Base-by-base conservation (phyloP, 2,113 vertebrate species). In the Sylvilagus bachmani region DNA sequence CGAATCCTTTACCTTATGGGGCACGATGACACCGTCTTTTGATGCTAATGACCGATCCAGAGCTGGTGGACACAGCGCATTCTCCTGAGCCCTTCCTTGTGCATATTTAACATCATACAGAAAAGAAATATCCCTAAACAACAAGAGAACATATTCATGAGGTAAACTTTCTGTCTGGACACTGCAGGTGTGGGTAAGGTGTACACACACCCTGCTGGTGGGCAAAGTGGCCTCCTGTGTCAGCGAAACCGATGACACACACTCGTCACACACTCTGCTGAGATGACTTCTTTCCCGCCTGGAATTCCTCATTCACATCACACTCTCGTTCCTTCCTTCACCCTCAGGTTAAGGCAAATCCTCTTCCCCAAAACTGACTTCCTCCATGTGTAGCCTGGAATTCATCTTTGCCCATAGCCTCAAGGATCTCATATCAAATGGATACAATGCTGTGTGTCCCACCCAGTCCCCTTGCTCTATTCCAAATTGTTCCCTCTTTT, bases 71-170 rank as follows among this genome's bases (percentile, higher is more conserved):
- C 90, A 96, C 62, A 96, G 62, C 0, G 0, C 5, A 31, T 38
- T 38, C 87, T 71, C 70, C n/a, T 51, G 62, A n/a, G 58, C 19
- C 38, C 88, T 77, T 92, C 97, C 97, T 90, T 98, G 97, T 96
- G 97, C 88, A 89, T 75, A 86, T 10, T 73, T 86, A 33, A 98
- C 55, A 53, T 99, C 98, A 97, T 98, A 99, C 22, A 99, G 97
- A 83, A 99, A 99, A 25, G 99, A 99, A 95, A 99, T 98, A 97
- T 99, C 99, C 97, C 99, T 99, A 95, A 70, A 95, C 96, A 1
- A 2, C 27, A 94, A 36, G 36, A 80, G 64, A 85, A 92, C 83
- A 84, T 3, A 64, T 78, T 87, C 31, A 67, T 25, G 61, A 93
- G 82, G 67, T 70, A 73, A 77, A 29, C 36, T 88, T 90, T 81